Evolutionary conservation across 2,113 vertebrate species (phyloP), one percentile per base, ranked within the genome.

Genomic region (Pavo muticus): DNA sequence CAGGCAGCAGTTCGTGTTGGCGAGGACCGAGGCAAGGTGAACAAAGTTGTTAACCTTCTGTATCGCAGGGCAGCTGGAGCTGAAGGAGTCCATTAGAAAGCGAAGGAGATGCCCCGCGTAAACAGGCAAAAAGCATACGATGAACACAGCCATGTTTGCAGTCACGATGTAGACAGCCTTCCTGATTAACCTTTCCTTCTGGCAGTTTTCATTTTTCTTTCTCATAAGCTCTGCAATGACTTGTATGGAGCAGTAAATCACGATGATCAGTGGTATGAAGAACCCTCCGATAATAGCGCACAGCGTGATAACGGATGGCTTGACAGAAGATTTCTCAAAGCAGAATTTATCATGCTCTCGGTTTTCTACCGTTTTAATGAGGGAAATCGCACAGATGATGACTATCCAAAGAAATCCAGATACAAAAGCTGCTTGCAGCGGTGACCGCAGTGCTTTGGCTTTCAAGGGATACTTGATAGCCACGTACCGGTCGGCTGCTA

Each of bases 1-100:
- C 64, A 98, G 84, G 74, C 94, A 97, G 61, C 97, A 97, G 94
- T 98, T 98, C 1, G 76, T 95, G 60, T 95, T 97, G 56, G 97
- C 91, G 0, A 98, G 56, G 65, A 91, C 74, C 0, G 91, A 95
- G 32, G 96, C 35, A 0, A 88, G 32, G 74, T 97, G 94, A 4
- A 97, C 81, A 1, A 95, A 96, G n/a, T 92, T 71, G 11, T 93
- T 88, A 3, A 91, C 29, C 3, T 23, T 50, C 44, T 68, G 54
- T 63, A 96, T 71, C 0, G 67, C 52, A 19, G 73, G 47, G 63
- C 96, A 97, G 60, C 52, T 25, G 6, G 87, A 64, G 4, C 65
- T 24, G 16, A 6, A 2, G 15, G 64, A 75, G 25, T 95, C 88
- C 72, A 90, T 14, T 17, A 96, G 0, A 27, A 95, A 96, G 68